Conservation (phyloP, 2,888 invertebrate genomes). For the Agriotes lineatus region DNA sequence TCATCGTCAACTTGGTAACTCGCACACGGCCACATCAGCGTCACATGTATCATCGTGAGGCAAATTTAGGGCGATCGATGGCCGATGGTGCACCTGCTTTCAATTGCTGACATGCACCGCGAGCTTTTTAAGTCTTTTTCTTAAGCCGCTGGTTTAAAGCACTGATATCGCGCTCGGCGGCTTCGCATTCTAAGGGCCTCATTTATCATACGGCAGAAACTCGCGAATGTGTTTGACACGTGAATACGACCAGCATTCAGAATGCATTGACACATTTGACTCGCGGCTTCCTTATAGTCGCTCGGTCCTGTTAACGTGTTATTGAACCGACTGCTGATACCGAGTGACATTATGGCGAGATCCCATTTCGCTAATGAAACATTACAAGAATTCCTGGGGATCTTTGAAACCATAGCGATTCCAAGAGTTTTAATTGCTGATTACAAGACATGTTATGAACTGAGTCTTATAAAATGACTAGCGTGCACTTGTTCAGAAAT, state of each 20-base stretch:
- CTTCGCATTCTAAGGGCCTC: constrained; percentile 18
- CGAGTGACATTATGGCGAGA: too few species aligned
- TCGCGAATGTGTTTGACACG: constrained; percentile 23
- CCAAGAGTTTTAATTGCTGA: too few species aligned
- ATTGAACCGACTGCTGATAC: background rate
- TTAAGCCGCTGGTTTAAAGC: background rate
- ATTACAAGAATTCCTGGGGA: too few species aligned
- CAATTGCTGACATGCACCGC: constrained; percentile 14
- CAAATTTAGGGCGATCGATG: constrained; percentile 14
- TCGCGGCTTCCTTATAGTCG: constrained; percentile 8
- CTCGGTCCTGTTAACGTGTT: constrained; percentile 11
- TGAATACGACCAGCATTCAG: constrained; percentile 20
- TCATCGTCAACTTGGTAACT: constrained; percentile 5
- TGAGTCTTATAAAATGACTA: too few species aligned
- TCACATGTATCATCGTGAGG: constrained; percentile 8
- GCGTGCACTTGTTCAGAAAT: too few species aligned
- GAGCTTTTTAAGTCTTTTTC: constrained; percentile 1
- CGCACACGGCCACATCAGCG: background rate
- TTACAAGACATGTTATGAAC: too few species aligned
- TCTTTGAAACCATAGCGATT: too few species aligned
- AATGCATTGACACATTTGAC: constrained; percentile 24
- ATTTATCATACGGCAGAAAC: constrained; percentile 26
- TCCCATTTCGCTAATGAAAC: too few species aligned
- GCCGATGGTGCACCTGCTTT: constrained; percentile 11
- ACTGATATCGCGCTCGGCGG: background rate